phyloP scores from a whole-genome alignment of 2,113 vertebrate genomes.

The Gnathonemus longibarbis region DNA sequence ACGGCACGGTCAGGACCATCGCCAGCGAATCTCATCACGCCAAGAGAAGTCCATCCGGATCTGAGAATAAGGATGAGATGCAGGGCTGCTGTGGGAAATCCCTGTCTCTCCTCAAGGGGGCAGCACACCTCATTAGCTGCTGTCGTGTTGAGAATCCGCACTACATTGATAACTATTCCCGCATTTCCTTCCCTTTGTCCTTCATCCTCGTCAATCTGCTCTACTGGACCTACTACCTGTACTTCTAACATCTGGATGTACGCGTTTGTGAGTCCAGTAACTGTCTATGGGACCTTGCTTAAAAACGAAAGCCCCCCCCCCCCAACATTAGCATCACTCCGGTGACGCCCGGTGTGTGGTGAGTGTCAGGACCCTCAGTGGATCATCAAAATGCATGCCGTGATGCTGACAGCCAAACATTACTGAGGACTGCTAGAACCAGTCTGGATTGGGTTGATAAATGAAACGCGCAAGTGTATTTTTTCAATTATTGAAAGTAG shows the following conservation, averaged over 20 bases:
- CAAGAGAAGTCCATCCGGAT: slow-evolving; percentile 42
- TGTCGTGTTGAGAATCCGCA: slow-evolving; percentile 80
- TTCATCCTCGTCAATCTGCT: slow-evolving; percentile 81
- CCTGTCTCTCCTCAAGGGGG: slow-evolving; percentile 58
- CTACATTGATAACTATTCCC: slow-evolving; percentile 85
- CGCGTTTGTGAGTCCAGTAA: neutral
- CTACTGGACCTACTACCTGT: slow-evolving; percentile 88
- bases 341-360: neutral
- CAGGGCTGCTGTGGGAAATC: slow-evolving; percentile 47
- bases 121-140: slow-evolving; percentile 63
- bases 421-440: neutral
- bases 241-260: slow-evolving; percentile 59
- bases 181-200: slow-evolving; percentile 75
- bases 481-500: neutral
- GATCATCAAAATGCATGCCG: neutral
- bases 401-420: neutral
- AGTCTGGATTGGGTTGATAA: neutral
- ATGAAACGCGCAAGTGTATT: neutral
- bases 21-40: slow-evolving; percentile 47
- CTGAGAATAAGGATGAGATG: slow-evolving; percentile 47
- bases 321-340: neutral
- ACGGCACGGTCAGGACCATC: slow-evolving; percentile 68
- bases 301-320: neutral
- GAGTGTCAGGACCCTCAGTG: neutral
- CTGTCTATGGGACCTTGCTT: neutral